Percentiles rank a stretch among this genome's conserved stretches.
Evolutionary conservation across 2,888 invertebrate species (phyloP).

Genomic region (Drosophila rellima): DNA sequence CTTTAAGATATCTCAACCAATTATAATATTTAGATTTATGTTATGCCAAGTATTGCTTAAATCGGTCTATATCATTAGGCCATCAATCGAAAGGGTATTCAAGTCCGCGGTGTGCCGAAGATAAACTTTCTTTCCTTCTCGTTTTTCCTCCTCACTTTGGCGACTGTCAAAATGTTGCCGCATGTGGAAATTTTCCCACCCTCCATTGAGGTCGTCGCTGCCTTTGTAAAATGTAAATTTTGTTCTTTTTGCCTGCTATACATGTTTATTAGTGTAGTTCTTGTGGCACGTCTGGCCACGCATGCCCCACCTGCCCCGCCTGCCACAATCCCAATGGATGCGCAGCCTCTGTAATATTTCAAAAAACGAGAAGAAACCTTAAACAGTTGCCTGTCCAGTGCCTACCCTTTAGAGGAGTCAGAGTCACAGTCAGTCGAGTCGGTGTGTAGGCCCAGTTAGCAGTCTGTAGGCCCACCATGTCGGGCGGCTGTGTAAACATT

Average conservation of each 20-base stretch:
- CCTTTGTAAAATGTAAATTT: constrained; percentile 71
- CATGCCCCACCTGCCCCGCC: constrained; percentile 48
- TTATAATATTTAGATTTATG: no score
- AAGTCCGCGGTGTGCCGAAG: neutral
- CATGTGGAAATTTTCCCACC: constrained; percentile 76
- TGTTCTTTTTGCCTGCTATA: constrained; percentile 44
- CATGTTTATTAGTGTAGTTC: constrained; percentile 73
- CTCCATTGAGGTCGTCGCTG: constrained; percentile 70
- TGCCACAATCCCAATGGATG: constrained; percentile 42
- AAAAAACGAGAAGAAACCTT: constrained; percentile 30
- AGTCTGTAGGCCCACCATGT: constrained; percentile 51
- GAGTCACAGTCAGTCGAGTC: constrained; percentile 27
- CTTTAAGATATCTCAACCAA: no score
- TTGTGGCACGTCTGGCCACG: constrained; percentile 56
- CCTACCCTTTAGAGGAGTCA: constrained; percentile 64
- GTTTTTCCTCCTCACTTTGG: constrained; percentile 34
- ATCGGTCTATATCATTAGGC: no score
- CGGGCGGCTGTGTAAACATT: constrained; percentile 63
- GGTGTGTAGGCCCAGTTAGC: neutral
- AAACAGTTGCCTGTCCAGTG: constrained; percentile 67
- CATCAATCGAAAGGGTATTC: neutral
- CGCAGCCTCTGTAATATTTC: constrained; percentile 56
- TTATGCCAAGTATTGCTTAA: no score
- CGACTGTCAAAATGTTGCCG: constrained; percentile 73
- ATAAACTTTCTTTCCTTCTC: neutral